Conservation (phyloP, 2,113 vertebrate species). For the Entomyzon cyanotis region DNA sequence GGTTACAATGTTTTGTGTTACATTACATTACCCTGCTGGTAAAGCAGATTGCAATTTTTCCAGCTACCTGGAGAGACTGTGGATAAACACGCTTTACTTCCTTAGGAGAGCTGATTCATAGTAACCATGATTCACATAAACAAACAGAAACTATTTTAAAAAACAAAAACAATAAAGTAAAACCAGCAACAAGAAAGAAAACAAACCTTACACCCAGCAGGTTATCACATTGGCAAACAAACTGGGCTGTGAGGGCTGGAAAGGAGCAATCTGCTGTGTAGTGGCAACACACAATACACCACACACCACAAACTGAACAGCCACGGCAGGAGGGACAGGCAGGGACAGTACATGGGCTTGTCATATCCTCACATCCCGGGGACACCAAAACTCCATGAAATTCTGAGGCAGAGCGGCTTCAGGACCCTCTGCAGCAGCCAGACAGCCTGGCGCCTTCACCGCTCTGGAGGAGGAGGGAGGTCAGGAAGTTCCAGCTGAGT, state of each 20-base stretch:
- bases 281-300: fast-evolving
- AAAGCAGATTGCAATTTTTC: slow-evolving; percentile 27
- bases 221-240: neutral
- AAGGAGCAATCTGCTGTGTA: neutral
- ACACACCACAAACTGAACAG: neutral
- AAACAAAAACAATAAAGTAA: neutral
- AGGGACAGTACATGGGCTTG: fast-evolving
- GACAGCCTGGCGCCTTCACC: fast-evolving
- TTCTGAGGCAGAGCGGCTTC: neutral
- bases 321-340: fast-evolving
- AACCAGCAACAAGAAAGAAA: neutral
- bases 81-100: slow-evolving; percentile 27
- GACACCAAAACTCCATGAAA: neutral
- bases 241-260: neutral
- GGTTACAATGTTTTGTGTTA: neutral
- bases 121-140: slow-evolving; percentile 27
- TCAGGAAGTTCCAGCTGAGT: neutral
- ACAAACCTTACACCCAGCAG: neutral
- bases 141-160: neutral
- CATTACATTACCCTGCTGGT: neutral
- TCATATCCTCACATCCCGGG: fast-evolving
- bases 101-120: slow-evolving; percentile 12
- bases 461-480: fast-evolving
- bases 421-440: neutral
- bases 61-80: neutral